phyloP scores from a whole-genome alignment of 2,888 invertebrate genomes.

The Chironomus tentans region DNA sequence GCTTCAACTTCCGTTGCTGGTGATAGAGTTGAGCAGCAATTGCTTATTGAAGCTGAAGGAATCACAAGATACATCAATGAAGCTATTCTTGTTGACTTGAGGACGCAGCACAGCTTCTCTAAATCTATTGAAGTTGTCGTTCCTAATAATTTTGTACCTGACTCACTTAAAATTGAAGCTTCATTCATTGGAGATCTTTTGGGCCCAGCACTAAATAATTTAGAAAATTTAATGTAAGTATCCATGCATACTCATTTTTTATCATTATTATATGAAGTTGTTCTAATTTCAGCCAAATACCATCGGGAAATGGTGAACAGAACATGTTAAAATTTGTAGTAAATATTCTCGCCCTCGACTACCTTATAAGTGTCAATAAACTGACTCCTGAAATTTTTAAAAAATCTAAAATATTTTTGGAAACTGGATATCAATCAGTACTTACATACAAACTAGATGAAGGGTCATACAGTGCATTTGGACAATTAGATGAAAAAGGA shows the following conservation, averaged over 20 bases:
- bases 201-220: conserved; percentile 51
- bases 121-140: conserved; percentile 58
- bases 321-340: conserved; percentile 54
- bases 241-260: too few species aligned
- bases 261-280: not conserved
- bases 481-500: conserved; percentile 38
- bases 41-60: conserved; percentile 66
- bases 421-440: conserved; percentile 66
- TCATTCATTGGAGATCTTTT: conserved; percentile 54
- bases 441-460: conserved; percentile 63
- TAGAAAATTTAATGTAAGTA: conserved; percentile 48
- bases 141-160: conserved; percentile 56
- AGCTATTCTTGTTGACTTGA: conserved; percentile 58
- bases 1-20: conserved; percentile 61
- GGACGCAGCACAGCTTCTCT: conserved; percentile 42
- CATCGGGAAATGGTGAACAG: conserved; percentile 71
- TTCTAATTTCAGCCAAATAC: conserved; percentile 45
- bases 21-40: conserved; percentile 58
- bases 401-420: conserved; percentile 45
- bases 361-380: conserved; percentile 57
- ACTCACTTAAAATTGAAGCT: conserved; percentile 57
- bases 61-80: conserved; percentile 59
- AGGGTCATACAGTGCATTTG: conserved; percentile 77
- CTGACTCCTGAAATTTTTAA: conserved; percentile 54
- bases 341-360: conserved; percentile 57